Percentiles rank a stretch among this genome's conserved stretches.
Conservation (phyloP, 1,140 invertebrate genomes). For the Steinernema feltiae region DNA sequence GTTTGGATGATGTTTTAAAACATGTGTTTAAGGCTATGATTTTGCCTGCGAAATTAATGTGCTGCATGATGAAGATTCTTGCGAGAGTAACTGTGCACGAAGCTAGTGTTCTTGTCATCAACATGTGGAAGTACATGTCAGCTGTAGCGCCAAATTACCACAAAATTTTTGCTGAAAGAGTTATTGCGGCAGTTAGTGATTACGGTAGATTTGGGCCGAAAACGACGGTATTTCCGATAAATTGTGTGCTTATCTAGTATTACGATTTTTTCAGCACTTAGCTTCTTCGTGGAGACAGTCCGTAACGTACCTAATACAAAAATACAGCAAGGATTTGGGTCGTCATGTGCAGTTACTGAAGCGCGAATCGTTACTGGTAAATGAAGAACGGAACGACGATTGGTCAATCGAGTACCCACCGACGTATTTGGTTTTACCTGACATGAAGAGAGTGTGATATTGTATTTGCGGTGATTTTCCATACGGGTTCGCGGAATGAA, state of each 20-base stretch:
- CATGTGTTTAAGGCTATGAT: background rate
- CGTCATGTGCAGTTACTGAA: background rate
- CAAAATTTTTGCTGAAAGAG: background rate
- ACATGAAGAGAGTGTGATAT: background rate
- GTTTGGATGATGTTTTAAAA: background rate
- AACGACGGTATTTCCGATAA: background rate
- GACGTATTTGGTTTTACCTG: background rate
- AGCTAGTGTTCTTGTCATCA: background rate
- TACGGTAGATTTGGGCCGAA: background rate
- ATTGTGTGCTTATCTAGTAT: background rate
- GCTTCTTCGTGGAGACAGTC: background rate
- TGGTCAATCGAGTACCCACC: background rate
- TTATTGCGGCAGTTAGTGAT: background rate
- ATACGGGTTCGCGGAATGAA: background rate
- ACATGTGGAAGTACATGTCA: background rate
- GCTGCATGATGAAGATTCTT: background rate
- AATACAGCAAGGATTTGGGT: background rate
- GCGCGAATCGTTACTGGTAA: background rate
- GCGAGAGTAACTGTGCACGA: background rate
- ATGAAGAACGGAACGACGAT: background rate
- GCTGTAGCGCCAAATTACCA: background rate
- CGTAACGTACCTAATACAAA: background rate
- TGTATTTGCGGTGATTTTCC: background rate
- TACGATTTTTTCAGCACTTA: background rate
- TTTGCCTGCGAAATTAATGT: background rate